Base-by-base conservation (phyloP, 1,140 invertebrate species). In the Littorina saxatilis region DNA sequence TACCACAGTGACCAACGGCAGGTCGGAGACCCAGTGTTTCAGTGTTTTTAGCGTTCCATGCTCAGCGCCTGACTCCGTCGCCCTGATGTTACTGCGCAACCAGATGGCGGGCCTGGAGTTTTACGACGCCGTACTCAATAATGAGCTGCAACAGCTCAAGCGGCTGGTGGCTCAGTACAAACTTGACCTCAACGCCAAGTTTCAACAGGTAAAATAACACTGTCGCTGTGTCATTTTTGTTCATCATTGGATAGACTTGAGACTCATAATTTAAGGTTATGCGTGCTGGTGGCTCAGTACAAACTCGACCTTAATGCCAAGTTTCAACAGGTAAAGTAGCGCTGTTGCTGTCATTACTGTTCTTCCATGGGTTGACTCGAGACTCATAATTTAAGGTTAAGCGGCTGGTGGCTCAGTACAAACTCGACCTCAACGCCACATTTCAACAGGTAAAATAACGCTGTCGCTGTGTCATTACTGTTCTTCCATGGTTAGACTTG, bases 81-180 rank as follows among this genome's bases (percentile, higher is more conserved):
- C 66, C 32, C 66, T 68, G 32, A 68, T 68, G 66, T 68, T 68
- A 35, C 66, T 68, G 15, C 32, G 87, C 70, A 86, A 87, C 29
- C 90, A 91, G 78, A 91, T 90, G 89, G 91, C 88, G 55, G 91
- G 89, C 11, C 84, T 91, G 43, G 89, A 91, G 82, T 92, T 92
- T 80, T 92, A 92, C 72, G 91, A 92, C 83, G 91, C 91, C n/a
- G 90, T 92, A 17, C 82, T 91, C 2, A 91, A 92, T 86, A 92
- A 92, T 79, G 91, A 92, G 75, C 86, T 92, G 75, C 86, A 87
- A 40, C 82, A 86, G 73, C 81, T 92, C 55, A 90, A 91, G 81
- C 85, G 87, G 40, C 85, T 92, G 20, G 91, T 91, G 13, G 88
- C 91, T 11, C 90, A 91, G 80, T 88, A 92, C 79, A 92, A 92